Percentiles rank a stretch among this genome's conserved stretches.
Evolutionary conservation across 2,797 vertebrate species (phyloP).

Genomic region (Prunella strophiata): DNA sequence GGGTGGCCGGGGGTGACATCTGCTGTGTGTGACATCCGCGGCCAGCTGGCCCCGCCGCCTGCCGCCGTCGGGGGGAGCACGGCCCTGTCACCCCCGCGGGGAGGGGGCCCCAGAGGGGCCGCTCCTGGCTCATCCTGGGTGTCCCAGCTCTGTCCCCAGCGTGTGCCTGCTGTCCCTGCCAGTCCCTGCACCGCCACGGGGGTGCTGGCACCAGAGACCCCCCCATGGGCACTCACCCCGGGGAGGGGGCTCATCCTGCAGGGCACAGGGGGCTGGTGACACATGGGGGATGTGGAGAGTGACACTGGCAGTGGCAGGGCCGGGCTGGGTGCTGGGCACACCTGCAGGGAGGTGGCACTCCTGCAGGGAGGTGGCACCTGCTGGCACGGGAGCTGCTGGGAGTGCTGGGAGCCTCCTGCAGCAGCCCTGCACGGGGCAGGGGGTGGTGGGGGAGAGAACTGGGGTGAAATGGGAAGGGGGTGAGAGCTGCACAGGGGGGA

Average conservation of each 20-base stretch:
- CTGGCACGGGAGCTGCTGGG: background rate
- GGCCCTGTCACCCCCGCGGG: fast-evolving
- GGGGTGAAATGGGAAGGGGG: background rate
- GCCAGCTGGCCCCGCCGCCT: constrained; percentile 30
- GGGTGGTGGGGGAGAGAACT: fast-evolving
- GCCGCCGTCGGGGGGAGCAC: fast-evolving
- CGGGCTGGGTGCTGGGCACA: background rate
- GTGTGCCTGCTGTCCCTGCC: fast-evolving
- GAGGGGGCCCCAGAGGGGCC: fast-evolving
- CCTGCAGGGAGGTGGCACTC: too few relatives aligned
- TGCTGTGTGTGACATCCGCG: background rate
- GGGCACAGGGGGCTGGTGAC: background rate
- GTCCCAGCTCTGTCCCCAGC: background rate
- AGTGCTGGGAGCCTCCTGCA: background rate
- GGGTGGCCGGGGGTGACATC: constrained; percentile 31
- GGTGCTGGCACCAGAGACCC: background rate
- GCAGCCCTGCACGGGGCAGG: background rate
- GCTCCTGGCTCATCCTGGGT: fast-evolving
- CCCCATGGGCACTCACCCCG: fast-evolving
- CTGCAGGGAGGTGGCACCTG: background rate
- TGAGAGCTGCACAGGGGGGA: background rate
- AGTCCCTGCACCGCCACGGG: fast-evolving
- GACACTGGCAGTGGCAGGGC: background rate
- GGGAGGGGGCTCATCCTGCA: background rate
- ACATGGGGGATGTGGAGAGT: background rate